These are phyloP conservation scores for Spongilla lacustris DNA, from an alignment of 37 sponge, comb jelly and placozoan species.

Conservation along the genomic window DNA sequence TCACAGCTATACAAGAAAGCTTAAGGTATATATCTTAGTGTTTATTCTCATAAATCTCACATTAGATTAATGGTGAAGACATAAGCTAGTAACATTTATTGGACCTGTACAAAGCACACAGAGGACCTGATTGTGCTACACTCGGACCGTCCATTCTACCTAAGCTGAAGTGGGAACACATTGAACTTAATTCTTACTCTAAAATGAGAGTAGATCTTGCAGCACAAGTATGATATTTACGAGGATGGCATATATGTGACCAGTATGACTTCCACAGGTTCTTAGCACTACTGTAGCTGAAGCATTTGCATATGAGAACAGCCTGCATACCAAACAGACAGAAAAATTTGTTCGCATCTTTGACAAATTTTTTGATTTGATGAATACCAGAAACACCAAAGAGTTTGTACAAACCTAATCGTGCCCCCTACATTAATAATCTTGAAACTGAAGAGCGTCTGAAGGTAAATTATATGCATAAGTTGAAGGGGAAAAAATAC, in stretches of 20 bases:
- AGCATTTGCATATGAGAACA: conserved; percentile 1
- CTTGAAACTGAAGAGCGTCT: conserved; percentile 6
- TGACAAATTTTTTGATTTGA: conserved; percentile 43
- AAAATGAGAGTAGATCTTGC: conserved; percentile 52
- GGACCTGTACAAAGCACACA: conserved; percentile 32
- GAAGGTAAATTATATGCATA: conserved; percentile 20
- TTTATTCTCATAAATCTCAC: neutral
- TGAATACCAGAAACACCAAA: conserved; percentile 13
- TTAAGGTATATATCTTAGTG: neutral
- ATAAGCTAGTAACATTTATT: conserved; percentile 42
- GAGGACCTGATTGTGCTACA: neutral
- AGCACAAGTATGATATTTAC: conserved; percentile 19
- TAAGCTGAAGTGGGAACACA: conserved; percentile 38
- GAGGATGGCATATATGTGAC: neutral
- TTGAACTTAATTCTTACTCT: conserved; percentile 8
- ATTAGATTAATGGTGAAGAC: conserved; percentile 26
- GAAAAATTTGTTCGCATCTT: conserved; percentile 2
- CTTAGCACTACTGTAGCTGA: conserved; percentile 42
- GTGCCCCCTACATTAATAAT: neutral
- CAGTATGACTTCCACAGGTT: neutral
- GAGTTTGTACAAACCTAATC: conserved; percentile 3
- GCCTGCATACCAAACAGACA: conserved; percentile 7
- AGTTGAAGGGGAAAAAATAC: neutral
- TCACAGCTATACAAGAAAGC: conserved; percentile 23
- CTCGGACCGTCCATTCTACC: conserved; percentile 30